phyloP scores from a whole-genome alignment of 2,113 vertebrate species.

The Opisthocomus hoazin region DNA sequence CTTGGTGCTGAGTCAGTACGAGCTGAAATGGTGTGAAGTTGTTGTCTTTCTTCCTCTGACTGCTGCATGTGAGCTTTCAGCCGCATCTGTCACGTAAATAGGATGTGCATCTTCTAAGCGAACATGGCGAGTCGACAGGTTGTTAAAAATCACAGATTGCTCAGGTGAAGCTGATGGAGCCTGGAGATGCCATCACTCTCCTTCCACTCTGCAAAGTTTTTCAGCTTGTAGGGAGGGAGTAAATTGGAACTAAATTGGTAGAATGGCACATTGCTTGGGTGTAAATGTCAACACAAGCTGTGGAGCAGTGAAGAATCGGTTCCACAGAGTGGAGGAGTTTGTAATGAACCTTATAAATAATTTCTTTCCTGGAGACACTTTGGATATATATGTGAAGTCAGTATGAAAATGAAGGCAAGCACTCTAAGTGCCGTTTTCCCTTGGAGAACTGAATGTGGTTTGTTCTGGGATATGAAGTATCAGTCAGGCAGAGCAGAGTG shows the following conservation, averaged over 20 bases:
- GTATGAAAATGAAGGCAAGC: not conserved
- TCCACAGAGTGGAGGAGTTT: not conserved
- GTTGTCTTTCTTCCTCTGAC: not conserved
- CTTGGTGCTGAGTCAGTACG: not conserved
- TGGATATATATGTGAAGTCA: not conserved
- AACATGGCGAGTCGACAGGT: rapidly evolving
- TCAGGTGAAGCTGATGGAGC: not conserved
- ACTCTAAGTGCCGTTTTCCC: not conserved
- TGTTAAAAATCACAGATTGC: not conserved
- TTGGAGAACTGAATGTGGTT: not conserved
- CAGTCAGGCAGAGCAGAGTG: not conserved
- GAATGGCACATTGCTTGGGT: not conserved
- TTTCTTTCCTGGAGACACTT: not conserved
- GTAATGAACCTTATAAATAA: not conserved
- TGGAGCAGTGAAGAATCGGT: not conserved
- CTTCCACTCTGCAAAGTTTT: rapidly evolving
- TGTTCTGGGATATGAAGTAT: not conserved
- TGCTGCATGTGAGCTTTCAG: not conserved
- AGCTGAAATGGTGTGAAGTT: not conserved
- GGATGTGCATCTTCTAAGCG: not conserved
- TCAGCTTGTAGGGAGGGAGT: not conserved
- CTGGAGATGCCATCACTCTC: rapidly evolving
- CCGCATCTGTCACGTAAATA: not conserved
- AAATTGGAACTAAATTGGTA: not conserved
- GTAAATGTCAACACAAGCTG: not conserved